A percentile compares a stretch with the other conserved stretches of the same genome.
These are phyloP conservation scores for Drosophila anceps DNA, from an alignment of 2,888 invertebrate genomes.

Conservation along the genomic window DNA sequence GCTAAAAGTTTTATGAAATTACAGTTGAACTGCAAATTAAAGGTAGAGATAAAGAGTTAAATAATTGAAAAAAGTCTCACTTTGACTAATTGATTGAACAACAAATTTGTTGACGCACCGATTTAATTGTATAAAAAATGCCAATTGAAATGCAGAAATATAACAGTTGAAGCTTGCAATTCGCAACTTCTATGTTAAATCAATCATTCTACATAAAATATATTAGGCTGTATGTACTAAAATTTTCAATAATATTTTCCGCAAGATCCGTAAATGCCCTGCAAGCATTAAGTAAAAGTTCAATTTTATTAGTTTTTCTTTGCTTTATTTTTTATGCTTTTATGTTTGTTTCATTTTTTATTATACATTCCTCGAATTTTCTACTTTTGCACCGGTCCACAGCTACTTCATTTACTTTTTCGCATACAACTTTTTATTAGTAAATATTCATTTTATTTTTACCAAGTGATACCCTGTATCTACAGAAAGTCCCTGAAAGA, in stretches of 20 bases:
- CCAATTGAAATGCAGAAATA: no score
- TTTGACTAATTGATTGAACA: background rate
- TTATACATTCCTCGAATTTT: conserved; percentile 39
- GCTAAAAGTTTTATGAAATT: background rate
- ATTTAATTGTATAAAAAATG: background rate
- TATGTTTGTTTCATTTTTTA: conserved; percentile 15
- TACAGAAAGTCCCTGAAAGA: background rate
- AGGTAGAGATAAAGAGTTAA: background rate
- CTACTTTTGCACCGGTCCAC: conserved; percentile 32
- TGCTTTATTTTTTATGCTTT: conserved; percentile 57
- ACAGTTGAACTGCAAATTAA: background rate
- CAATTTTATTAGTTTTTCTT: conserved; percentile 21
- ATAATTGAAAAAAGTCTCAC: background rate
- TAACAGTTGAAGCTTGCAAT: no score
- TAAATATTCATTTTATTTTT: conserved; percentile 19
- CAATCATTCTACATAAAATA: no score
- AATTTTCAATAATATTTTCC: background rate
- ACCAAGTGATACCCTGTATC: background rate
- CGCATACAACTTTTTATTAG: conserved; percentile 28
- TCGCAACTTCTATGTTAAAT: no score
- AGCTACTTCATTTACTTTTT: conserved; percentile 27
- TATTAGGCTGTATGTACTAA: no score
- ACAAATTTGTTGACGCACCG: no score
- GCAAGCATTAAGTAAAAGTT: conserved; percentile 3
- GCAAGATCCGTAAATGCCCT: background rate